Evolutionary conservation across 2,888 invertebrate species (phyloP).

Genomic region (Drosophila birchii): DNA sequence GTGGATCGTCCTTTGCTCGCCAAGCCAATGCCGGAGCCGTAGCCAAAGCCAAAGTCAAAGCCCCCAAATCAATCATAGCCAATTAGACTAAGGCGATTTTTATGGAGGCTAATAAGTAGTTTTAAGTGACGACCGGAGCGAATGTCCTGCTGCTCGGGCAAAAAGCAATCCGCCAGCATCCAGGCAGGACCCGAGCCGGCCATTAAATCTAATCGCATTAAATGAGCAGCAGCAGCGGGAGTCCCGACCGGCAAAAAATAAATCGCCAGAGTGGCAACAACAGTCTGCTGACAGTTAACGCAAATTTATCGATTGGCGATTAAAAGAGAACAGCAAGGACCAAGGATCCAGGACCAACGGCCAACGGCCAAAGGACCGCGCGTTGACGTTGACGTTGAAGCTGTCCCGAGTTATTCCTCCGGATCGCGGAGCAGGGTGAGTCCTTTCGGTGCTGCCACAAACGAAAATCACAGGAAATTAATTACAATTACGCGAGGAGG

Average conservation of each 20-base stretch:
- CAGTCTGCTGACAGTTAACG: conserved; percentile 75
- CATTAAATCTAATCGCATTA: conserved; percentile 83
- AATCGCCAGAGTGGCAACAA: conserved; percentile 42
- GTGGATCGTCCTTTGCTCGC: conserved; percentile 30
- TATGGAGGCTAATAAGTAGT: conserved; percentile 67
- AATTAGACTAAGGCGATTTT: conserved; percentile 77
- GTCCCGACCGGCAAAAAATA: conserved; percentile 39
- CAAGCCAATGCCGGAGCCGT: conserved; percentile 1
- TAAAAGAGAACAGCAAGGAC: conserved; percentile 55
- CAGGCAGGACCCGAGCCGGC: conserved; percentile 54
- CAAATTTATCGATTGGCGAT: conserved; percentile 81
- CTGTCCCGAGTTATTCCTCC: conserved; percentile 21
- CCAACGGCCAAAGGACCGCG: conserved; percentile 18
- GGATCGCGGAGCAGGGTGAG: conserved; percentile 45
- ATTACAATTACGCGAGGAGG: conserved; percentile 74
- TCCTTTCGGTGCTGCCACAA: conserved; percentile 45
- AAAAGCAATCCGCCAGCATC: conserved; percentile 36
- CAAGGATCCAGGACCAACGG: conserved; percentile 10
- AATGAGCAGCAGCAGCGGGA: conserved; percentile 67
- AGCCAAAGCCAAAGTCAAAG: conserved; percentile 8
- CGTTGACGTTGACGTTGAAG: conserved; percentile 29
- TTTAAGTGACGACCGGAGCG: conserved; percentile 55
- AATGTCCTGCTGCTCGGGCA: conserved; percentile 57
- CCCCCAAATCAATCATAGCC: conserved; percentile 67
- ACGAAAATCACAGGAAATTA: conserved; percentile 79